Evolutionary conservation across 2,888 invertebrate species (phyloP), one percentile per base, ranked within the genome.

Genomic region (Pyrrhosoma nymphula): DNA sequence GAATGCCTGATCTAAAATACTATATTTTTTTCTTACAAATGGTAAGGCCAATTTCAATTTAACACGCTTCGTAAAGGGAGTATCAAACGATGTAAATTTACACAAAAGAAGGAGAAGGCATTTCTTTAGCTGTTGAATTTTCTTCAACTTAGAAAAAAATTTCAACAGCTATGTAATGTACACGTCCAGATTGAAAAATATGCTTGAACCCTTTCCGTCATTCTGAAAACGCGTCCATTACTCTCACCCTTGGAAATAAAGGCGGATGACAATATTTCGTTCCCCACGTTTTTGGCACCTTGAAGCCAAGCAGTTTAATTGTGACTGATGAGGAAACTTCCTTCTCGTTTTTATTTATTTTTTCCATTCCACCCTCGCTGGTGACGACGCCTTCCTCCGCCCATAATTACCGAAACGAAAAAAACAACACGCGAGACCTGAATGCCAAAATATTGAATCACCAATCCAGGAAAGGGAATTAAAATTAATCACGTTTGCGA

Each of bases 361-460:
- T 63, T 39, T 16, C n/a, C 69, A 23, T 60, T 60, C 60, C 16
- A 60, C 60, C 60, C 60, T 60, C 60, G 16, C 60, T 35, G 23
- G 18, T 16, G 82, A 82, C 82, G 82, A 35, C 35, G 82, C 56
- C 90, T 56, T 47, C 14, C 90, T 39, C 93, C 93, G 55, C n/a
- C 93, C 93, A 93, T 93, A 75, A 93, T 93, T 93, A 55, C 93
- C 63, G 93, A 93, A 93, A 69, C 69, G 69, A 16, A 75, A 69
- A 69, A 93, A 56, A 91, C 63, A 30, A 91, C 93, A 69, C 69
- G 35, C 82, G 82, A 82, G 93, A 93, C 75, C 69, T 47, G 93
- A 63, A 93, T 93, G 93, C 93, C 93, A 93, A 93, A 93, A 93
- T 93, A 93, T 93, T 93, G 93, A 93, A 93, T 93, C 93, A 93